Conservation (phyloP, 1,140 invertebrate genomes). For the Rhyzopertha dominica region DNA sequence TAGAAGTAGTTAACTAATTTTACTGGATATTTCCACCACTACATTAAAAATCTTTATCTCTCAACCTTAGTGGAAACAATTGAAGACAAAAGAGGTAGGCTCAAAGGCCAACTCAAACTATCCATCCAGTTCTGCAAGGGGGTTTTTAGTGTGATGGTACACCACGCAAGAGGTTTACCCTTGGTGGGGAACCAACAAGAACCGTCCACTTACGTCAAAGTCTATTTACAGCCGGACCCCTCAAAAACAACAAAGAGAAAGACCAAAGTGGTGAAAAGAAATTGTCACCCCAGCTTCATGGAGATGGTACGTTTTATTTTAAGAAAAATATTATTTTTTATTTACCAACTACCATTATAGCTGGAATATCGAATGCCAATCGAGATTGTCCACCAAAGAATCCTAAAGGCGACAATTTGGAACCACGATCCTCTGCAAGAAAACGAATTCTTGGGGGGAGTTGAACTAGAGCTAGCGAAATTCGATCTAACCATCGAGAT, state of each 20-base stretch:
- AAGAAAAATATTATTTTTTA: neutral
- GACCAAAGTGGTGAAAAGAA: slow-evolving; percentile 87
- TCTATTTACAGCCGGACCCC: slow-evolving; percentile 84
- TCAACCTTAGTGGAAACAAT: no score
- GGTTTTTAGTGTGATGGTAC: slow-evolving; percentile 78
- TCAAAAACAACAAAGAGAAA: slow-evolving; percentile 91
- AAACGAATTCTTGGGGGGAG: slow-evolving; percentile 90
- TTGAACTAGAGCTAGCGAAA: slow-evolving; percentile 67
- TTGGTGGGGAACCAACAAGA: slow-evolving; percentile 66
- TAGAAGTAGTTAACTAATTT: no score
- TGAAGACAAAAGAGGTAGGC: slow-evolving; percentile 30
- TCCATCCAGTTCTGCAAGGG: slow-evolving; percentile 78
- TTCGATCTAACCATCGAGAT: slow-evolving; percentile 72
- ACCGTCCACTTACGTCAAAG: slow-evolving; percentile 90
- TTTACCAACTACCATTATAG: slow-evolving; percentile 48
- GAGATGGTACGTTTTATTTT: slow-evolving; percentile 71
- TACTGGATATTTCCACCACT: no score
- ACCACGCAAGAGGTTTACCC: slow-evolving; percentile 81
- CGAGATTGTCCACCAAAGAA: slow-evolving; percentile 68
- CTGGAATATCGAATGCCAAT: slow-evolving; percentile 83
- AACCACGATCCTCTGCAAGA: slow-evolving; percentile 92
- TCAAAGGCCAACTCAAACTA: slow-evolving; percentile 54
- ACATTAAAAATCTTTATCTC: no score
- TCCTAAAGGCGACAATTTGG: slow-evolving; percentile 90
- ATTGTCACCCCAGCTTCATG: slow-evolving; percentile 95